Conservation (phyloP, 2,888 invertebrate genomes). For the Pelosia muscerda region DNA sequence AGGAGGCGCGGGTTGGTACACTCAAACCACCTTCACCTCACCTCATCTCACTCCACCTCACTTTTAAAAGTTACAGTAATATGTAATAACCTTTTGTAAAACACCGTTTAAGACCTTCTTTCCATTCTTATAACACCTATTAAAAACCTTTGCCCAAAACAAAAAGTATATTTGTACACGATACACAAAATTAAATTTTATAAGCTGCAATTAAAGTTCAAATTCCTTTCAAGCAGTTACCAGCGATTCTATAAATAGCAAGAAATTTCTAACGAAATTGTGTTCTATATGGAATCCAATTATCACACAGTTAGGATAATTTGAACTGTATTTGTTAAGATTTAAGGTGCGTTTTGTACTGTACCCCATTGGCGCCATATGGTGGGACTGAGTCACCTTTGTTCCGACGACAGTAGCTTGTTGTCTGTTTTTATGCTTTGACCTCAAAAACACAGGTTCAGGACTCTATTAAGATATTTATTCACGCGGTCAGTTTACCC, state of each 20-base stretch:
- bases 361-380: conserved; percentile 42
- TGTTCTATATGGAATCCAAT: conserved; percentile 43
- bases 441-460: conserved; percentile 49
- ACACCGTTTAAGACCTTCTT: background rate
- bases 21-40: no score
- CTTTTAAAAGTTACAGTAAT: background rate
- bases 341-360: conserved; percentile 27
- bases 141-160: conserved; percentile 17
- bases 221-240: conserved; percentile 1
- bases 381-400: conserved; percentile 47
- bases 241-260: conserved; percentile 42
- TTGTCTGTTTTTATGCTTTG: conserved; percentile 36
- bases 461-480: conserved; percentile 24
- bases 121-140: conserved; percentile 2
- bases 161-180: conserved; percentile 12
- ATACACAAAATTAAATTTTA: conserved; percentile 19
- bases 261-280: conserved; percentile 46
- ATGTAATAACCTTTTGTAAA: background rate
- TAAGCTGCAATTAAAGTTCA: background rate
- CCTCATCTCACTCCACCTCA: background rate
- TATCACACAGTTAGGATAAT: conserved; percentile 25
- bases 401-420: conserved; percentile 33
- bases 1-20: no score
- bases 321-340: conserved; percentile 11
- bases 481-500: background rate